Conservation (phyloP, 2,113 vertebrate genomes). For the Epinephelus moara region DNA sequence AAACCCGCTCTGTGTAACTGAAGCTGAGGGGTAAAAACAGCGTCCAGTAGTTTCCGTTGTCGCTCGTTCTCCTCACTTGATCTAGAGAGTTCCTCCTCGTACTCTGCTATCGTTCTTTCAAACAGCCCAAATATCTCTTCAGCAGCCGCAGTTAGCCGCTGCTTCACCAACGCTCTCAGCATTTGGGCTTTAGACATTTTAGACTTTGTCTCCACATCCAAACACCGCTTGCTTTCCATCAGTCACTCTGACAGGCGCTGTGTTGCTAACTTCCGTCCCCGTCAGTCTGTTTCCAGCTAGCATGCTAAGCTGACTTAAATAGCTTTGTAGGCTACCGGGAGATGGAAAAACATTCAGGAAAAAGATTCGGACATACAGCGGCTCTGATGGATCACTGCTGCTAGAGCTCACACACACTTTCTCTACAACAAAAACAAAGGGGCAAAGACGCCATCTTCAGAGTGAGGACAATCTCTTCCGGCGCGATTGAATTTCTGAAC, state of each 20-base stretch:
- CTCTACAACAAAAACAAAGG: no score
- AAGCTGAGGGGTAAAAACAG: background rate
- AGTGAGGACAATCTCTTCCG: no score
- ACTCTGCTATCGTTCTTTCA: slow-evolving; percentile 31
- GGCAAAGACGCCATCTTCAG: no score
- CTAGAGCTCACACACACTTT: no score
- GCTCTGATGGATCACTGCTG: no score
- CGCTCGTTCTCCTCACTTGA: background rate
- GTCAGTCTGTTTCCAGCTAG: background rate
- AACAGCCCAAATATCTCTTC: slow-evolving; percentile 22
- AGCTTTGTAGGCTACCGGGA: no score
- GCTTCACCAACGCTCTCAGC: background rate
- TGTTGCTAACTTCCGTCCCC: background rate
- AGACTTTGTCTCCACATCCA: background rate
- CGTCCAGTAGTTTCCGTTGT: background rate
- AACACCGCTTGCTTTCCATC: background rate
- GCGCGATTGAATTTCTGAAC: no score
- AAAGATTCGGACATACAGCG: no score
- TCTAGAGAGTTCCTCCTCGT: slow-evolving; percentile 30
- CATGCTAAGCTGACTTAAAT: background rate
- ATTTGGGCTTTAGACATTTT: background rate
- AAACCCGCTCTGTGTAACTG: background rate
- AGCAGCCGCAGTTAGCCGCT: slow-evolving; percentile 4
- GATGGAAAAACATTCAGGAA: no score
- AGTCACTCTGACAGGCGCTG: background rate